Base-by-base conservation (phyloP, 2,888 invertebrate genomes). In the Julus scanicus region DNA sequence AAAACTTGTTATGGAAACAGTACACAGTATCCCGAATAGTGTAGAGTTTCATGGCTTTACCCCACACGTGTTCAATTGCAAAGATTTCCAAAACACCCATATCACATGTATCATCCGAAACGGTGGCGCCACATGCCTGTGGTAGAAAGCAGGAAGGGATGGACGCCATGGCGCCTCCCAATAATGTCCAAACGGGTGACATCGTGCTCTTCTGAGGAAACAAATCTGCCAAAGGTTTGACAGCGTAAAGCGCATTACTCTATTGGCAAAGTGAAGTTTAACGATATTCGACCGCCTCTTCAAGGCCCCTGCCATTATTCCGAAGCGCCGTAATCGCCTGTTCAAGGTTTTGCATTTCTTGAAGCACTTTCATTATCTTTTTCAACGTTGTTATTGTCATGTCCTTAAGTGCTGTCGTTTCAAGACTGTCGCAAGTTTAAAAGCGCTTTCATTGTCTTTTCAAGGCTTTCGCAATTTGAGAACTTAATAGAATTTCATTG, bases 171-270 rank as follows among this genome's bases (percentile, higher is more conserved):
- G 17, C 57, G n/a, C 57, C 5, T n/a, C 15, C 17, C 57, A 57
- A 2, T n/a, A 57, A 57, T 1, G 57, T 57, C n/a, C 57, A 57
- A 57, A 57, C n/a, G 5, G 57, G 57, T 17, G 57, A 57, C 57
- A 57, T 57, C n/a, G n/a, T 2, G 17, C 57, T n/a, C 57, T 57
- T 57, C 1, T n/a, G n/a, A 57, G n/a, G 57, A 15, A 57, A 57
- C 57, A 57, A 57, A 57, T 57, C 57, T 57, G 57, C 57, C n/a
- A 57, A n/a, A n/a, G 57, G n/a, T 57, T 57, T 57, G 57, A 57
- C 57, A 57, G 57, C 57, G 57, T 57, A 57, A 57, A 17, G n/a
- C 57, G 57, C 57, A 57, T 57, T 57, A 57, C 57, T 57, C 57
- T 57, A 57, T 57, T n/a, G 57, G 57, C n/a, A 5, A 57, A 57